Base-by-base conservation (phyloP, 1,140 invertebrate species). In the Brachionus rubens region DNA sequence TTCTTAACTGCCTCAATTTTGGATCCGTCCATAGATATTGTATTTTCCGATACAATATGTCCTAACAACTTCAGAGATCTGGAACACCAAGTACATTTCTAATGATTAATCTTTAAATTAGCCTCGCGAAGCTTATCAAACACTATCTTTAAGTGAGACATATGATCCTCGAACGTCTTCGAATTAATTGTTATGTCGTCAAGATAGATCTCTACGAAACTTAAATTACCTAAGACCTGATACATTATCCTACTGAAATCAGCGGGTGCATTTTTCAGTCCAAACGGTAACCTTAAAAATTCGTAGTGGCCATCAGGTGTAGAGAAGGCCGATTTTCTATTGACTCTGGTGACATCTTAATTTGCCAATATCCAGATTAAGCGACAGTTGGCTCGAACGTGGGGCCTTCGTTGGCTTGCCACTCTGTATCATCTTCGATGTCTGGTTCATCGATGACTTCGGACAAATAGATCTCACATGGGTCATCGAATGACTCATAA, bases 181-280 rank as follows among this genome's bases (percentile, higher is more conserved):
- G 79, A 80, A 41, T 81, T 81, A 10, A 87, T 77, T 0, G 87
- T 77, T 1, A 87, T 80, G 70, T 88, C 87, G 78, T 88, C 87
- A 0, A 88, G 36, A 68, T 87, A 88, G 0, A 84, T n/a, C n/a
- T n/a, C n/a, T n/a, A 68, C 76, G 40, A 56, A 77, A 16, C 72
- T 75, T 1, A 78, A 5, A 2, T 81, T 19, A 7, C 79, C 81
- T 1, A 86, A 78, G 2, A 87, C 79, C 19, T 80, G 36, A 77
- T 86, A 79, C 36, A 88, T n/a, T n/a, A n/a, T n/a, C n/a, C n/a
- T n/a, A n/a, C n/a, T n/a, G n/a, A n/a, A n/a, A n/a, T n/a, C n/a
- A n/a, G n/a, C n/a, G n/a, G n/a, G n/a, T n/a, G n/a, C n/a, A n/a
- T n/a, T n/a, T n/a, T n/a, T n/a, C n/a, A n/a, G n/a, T n/a, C n/a